These are phyloP conservation scores for Thamnaconus septentrionalis DNA, from an alignment of 2,113 vertebrate species.

Conservation along the genomic window DNA sequence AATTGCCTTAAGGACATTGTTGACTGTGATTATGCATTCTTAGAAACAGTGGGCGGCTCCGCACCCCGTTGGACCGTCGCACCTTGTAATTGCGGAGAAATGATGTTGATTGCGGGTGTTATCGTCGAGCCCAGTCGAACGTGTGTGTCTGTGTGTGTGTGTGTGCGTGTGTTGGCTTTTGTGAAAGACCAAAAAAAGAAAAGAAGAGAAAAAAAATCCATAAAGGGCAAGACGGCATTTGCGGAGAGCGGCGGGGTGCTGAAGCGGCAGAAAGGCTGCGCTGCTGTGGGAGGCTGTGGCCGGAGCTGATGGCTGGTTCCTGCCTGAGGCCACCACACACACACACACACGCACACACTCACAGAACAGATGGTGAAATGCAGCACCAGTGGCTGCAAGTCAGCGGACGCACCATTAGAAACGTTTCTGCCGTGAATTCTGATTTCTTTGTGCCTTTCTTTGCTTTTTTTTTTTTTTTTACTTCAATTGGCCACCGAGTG, in stretches of 20 bases:
- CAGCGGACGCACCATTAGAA: conserved; percentile 39
- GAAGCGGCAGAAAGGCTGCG: conserved; percentile 42
- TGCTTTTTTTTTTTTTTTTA: conserved; percentile 16
- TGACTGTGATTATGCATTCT: conserved; percentile 56
- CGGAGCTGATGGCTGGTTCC: conserved; percentile 49
- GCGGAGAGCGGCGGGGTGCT: conserved; percentile 31
- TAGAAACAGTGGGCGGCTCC: conserved; percentile 29
- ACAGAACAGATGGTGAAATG: conserved; percentile 58
- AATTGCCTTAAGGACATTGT: conserved; percentile 48
- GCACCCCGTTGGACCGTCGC: conserved; percentile 32
- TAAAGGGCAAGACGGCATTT: conserved; percentile 43
- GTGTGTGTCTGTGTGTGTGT: no score
- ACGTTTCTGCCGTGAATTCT: conserved; percentile 56
- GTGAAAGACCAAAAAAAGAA: conserved; percentile 15
- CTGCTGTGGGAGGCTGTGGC: conserved; percentile 39
- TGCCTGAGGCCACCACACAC: conserved; percentile 58
- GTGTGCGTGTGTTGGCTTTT: conserved; percentile 29
- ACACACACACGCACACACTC: conserved; percentile 21
- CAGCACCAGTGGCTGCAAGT: conserved; percentile 47
- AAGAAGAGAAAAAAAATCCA: conserved; percentile 11
- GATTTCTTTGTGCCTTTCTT: conserved; percentile 23
- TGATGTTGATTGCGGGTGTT: conserved; percentile 36
- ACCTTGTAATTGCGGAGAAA: conserved; percentile 36
- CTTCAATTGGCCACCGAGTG: background rate
- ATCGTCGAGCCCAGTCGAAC: no score